A percentile compares a stretch with the other conserved stretches of the same genome.
Conservation (phyloP, 2,888 invertebrate species). For the Neuroscelio doddi region DNA sequence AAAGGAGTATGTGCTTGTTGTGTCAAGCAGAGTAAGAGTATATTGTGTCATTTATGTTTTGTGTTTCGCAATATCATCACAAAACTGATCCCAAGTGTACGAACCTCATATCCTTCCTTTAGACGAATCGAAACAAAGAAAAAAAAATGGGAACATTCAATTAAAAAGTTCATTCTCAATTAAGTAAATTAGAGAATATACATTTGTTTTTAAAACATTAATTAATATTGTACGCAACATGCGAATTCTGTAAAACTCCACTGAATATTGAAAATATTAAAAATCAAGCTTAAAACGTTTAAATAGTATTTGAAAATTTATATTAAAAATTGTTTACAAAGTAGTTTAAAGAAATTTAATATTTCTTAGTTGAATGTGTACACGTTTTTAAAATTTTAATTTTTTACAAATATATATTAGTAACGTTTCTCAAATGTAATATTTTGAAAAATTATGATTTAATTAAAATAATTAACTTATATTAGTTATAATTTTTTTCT, state of each 20-base stretch:
- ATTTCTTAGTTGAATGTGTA: too few relatives aligned
- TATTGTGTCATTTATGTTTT: constrained; percentile 45
- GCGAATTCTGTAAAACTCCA: background rate
- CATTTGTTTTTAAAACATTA: constrained; percentile 19
- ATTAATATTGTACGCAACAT: constrained; percentile 22
- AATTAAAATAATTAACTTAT: too few relatives aligned
- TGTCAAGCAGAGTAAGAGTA: constrained; percentile 20
- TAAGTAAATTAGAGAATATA: constrained; percentile 9
- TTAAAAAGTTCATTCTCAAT: constrained; percentile 31
- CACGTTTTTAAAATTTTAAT: too few relatives aligned
- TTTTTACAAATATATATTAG: too few relatives aligned
- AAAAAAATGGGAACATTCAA: constrained; percentile 49
- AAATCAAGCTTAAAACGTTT: background rate
- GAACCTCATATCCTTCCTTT: constrained; percentile 79
- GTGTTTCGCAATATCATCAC: constrained; percentile 48
- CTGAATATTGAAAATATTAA: background rate
- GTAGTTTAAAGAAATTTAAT: too few relatives aligned
- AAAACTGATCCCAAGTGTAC: constrained; percentile 70
- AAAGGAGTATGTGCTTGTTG: constrained; percentile 24
- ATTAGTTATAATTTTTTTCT: too few relatives aligned
- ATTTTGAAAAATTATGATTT: too few relatives aligned
- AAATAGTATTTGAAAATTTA: too few relatives aligned
- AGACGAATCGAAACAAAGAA: constrained; percentile 61
- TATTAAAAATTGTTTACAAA: too few relatives aligned
- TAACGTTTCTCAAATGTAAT: too few relatives aligned